Evolutionary conservation across 2,797 vertebrate species (phyloP).

Genomic region (Thamnophis elegans): DNA sequence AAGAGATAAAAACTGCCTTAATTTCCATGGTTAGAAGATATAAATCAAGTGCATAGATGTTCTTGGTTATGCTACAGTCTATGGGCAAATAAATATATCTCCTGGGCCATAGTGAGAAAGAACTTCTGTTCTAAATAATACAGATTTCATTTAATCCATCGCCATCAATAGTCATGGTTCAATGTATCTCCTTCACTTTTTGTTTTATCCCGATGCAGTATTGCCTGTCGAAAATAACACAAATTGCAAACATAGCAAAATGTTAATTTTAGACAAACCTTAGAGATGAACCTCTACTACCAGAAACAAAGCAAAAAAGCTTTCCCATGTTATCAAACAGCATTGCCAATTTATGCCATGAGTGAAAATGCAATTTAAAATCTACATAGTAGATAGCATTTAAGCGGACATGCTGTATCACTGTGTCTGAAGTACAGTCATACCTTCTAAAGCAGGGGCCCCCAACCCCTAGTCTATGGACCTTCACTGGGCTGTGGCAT

Average conservation of each 20-base stretch:
- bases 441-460: background rate
- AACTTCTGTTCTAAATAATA: background rate
- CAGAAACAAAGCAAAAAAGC: background rate
- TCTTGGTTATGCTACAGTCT: background rate
- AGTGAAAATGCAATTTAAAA: slow-evolving; percentile 18
- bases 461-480: background rate
- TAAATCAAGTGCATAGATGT: background rate
- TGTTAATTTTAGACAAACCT: background rate
- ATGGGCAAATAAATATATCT: background rate
- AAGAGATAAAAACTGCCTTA: background rate
- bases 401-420: background rate
- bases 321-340: background rate
- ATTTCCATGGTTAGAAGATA: background rate
- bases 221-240: background rate
- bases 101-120: background rate
- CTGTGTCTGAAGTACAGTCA: background rate
- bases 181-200: background rate
- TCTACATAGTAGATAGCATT: background rate
- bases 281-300: background rate
- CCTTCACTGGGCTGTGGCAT: background rate
- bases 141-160: background rate
- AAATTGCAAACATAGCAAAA: background rate
- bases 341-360: background rate
- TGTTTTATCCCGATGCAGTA: background rate
- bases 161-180: background rate